These are phyloP conservation scores for Nyleta sp. DNA, from an alignment of 2,888 invertebrate species.

Conservation along the genomic window DNA sequence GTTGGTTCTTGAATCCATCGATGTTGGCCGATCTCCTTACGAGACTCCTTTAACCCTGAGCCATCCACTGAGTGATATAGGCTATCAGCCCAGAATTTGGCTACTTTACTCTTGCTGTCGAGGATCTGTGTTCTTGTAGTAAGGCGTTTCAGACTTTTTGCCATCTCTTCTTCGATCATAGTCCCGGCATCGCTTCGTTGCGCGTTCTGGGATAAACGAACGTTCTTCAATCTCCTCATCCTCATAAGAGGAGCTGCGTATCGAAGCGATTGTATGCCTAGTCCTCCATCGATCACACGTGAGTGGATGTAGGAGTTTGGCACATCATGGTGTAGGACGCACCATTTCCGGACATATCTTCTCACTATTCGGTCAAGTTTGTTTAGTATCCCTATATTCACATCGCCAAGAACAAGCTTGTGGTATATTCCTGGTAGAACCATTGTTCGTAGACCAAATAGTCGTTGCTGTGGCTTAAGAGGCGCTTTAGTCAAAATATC, in stretches of 20 bases:
- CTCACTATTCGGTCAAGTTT: slow-evolving; percentile 75
- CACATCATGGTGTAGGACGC: slow-evolving; percentile 74
- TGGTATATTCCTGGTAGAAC: slow-evolving; percentile 49
- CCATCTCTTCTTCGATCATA: neutral
- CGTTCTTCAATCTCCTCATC: neutral
- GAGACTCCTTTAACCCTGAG: neutral
- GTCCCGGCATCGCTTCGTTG: neutral
- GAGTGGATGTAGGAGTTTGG: slow-evolving; percentile 72
- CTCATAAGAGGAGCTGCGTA: neutral
- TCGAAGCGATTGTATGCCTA: slow-evolving; percentile 9
- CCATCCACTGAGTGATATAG: neutral
- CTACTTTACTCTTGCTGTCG: no score
- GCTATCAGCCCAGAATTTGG: neutral
- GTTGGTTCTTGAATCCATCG: slow-evolving; percentile 65
- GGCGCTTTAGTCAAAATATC: no score
- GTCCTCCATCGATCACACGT: slow-evolving; percentile 1
- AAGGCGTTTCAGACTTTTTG: neutral
- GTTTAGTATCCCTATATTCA: slow-evolving; percentile 67
- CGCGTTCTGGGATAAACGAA: neutral
- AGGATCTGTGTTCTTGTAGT: no score
- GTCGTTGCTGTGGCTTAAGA: slow-evolving; percentile 66
- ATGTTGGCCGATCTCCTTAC: slow-evolving; percentile 22
- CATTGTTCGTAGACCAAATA: slow-evolving; percentile 49
- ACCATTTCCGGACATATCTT: slow-evolving; percentile 69
- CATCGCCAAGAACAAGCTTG: slow-evolving; percentile 74